phyloP scores from a whole-genome alignment of 2,888 invertebrate species.

The Heteromyza rotundicornis region DNA sequence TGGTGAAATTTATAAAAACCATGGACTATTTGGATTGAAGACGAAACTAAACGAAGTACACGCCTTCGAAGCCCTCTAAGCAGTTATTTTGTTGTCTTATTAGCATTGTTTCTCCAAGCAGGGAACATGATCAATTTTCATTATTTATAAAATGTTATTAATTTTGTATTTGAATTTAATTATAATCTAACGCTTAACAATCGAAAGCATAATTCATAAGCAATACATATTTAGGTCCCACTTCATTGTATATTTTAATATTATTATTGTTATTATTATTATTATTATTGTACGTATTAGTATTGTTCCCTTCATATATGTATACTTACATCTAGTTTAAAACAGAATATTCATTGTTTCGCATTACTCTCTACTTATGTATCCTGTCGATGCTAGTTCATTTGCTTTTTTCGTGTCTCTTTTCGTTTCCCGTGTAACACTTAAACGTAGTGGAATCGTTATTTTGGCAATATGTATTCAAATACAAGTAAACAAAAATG shows the following conservation, averaged over 20 bases:
- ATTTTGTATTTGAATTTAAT: background rate
- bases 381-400: too few relatives aligned
- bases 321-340: background rate
- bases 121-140: background rate
- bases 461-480: background rate
- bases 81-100: background rate
- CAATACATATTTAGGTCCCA: too few relatives aligned
- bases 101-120: background rate
- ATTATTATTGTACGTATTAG: background rate
- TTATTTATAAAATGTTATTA: background rate
- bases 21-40: conserved; percentile 68
- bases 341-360: too few relatives aligned
- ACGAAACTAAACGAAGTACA: too few relatives aligned
- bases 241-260: background rate
- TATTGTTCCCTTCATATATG: background rate
- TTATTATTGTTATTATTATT: background rate
- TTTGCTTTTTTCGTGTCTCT: too few relatives aligned
- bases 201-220: too few relatives aligned
- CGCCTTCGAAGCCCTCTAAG: too few relatives aligned
- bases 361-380: too few relatives aligned
- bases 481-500: background rate
- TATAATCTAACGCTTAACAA: too few relatives aligned
- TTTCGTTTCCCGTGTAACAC: too few relatives aligned
- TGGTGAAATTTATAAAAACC: conserved; percentile 97
- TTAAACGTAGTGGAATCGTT: background rate